A percentile compares a stretch with the other conserved stretches of the same genome.
Evolutionary conservation across 37 sponge, comb jelly and placozoan species (phyloP).

Genomic region (Aphrocallistes beatrix): DNA sequence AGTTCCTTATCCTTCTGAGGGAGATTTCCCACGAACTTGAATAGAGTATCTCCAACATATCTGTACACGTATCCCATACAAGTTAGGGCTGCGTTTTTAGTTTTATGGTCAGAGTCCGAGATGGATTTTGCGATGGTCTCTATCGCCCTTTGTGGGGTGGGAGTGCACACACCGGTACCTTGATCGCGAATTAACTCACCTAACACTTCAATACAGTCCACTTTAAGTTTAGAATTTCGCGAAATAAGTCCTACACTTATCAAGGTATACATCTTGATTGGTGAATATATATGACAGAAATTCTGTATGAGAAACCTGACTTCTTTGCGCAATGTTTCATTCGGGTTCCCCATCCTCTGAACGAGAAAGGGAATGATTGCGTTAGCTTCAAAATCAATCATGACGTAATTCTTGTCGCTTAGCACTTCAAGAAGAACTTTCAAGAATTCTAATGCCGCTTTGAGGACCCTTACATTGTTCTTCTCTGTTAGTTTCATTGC

Average conservation of each 20-base stretch:
- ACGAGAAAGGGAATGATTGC: constrained; percentile 76
- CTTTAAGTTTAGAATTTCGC: neutral
- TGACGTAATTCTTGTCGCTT: constrained; percentile 27
- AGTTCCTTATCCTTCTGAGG: neutral
- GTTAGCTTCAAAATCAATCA: constrained; percentile 66
- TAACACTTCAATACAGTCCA: constrained; percentile 75
- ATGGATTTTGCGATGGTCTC: constrained; percentile 55
- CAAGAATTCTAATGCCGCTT: constrained; percentile 73
- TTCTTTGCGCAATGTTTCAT: neutral
- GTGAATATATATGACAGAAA: constrained; percentile 4
- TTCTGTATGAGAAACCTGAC: neutral
- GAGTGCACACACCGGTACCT: constrained; percentile 69
- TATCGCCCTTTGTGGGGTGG: constrained; percentile 66
- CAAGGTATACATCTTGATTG: neutral
- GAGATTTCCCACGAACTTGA: constrained; percentile 50
- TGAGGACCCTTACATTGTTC: constrained; percentile 62
- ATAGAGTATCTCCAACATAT: constrained; percentile 62
- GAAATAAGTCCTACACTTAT: constrained; percentile 9
- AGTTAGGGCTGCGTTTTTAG: constrained; percentile 84
- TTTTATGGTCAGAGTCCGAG: constrained; percentile 68
- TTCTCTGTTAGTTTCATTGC: constrained; percentile 41
- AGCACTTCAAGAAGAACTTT: constrained; percentile 42
- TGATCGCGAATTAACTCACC: constrained; percentile 71
- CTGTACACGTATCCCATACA: constrained; percentile 65
- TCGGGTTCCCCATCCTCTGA: constrained; percentile 35